A percentile compares a stretch with the other conserved stretches of the same genome.
Evolutionary conservation across 2,113 vertebrate species (phyloP).

Genomic region (Thermophis baileyi): DNA sequence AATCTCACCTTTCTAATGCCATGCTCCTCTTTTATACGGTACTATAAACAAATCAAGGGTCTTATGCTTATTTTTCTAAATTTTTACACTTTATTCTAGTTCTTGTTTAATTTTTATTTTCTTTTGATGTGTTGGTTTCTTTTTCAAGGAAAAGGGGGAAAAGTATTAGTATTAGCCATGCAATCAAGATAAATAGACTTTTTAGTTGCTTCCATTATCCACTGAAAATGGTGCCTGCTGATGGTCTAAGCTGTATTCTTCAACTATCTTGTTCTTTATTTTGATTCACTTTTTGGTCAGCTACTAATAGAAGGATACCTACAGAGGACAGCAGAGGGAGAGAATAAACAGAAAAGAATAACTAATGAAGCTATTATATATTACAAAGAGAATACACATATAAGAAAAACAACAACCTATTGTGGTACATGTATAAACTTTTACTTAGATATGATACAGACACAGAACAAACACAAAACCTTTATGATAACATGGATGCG

Average conservation of each 20-base stretch:
- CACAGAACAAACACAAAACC: not conserved
- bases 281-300: not conserved
- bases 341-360: not conserved
- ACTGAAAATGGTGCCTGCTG: not conserved
- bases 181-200: not conserved
- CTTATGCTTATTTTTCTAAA: too few relatives aligned
- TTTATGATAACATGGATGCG: not conserved
- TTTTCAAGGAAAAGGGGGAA: too few relatives aligned
- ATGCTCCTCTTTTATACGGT: too few relatives aligned
- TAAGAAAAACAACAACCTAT: not conserved
- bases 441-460: too few relatives aligned
- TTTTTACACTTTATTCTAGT: too few relatives aligned
- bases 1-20: too few relatives aligned
- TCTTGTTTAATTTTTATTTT: too few relatives aligned
- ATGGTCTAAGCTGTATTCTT: not conserved
- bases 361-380: not conserved
- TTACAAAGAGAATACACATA: not conserved
- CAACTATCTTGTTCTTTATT: not conserved
- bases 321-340: too few relatives aligned
- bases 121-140: too few relatives aligned
- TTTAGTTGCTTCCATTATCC: not conserved
- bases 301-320: not conserved
- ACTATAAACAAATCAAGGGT: too few relatives aligned
- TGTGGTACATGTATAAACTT: not conserved
- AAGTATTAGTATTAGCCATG: not conserved